Evolutionary conservation across 2,797 vertebrate species (phyloP).

Genomic region (Spinibarbus caldwelli): DNA sequence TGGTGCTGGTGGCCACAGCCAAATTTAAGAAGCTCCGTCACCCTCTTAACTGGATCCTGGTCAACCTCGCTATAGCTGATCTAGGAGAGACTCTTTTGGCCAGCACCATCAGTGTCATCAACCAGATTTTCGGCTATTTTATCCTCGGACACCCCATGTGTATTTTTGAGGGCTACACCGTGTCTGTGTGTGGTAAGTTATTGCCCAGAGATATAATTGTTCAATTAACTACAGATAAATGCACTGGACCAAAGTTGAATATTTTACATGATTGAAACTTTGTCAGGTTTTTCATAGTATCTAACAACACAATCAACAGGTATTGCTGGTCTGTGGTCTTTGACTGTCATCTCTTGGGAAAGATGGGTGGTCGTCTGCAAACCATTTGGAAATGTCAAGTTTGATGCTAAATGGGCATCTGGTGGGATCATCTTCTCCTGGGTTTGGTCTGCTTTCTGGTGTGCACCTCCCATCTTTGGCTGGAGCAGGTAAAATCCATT

Average conservation of each 20-base stretch:
- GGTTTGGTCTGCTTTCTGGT: constrained; percentile 82
- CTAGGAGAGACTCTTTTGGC: constrained; percentile 87
- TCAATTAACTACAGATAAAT: background rate
- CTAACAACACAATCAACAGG: constrained; percentile 64
- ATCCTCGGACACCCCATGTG: constrained; percentile 89
- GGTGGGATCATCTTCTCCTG: constrained; percentile 85
- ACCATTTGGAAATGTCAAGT: constrained; percentile 90
- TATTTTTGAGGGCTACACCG: constrained; percentile 83
- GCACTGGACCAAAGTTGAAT: background rate
- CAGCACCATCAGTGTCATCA: constrained; percentile 88
- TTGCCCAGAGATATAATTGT: constrained; percentile 1
- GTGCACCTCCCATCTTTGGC: constrained; percentile 85
- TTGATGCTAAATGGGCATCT: constrained; percentile 84
- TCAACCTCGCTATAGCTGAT: constrained; percentile 90
- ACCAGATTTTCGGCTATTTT: constrained; percentile 88
- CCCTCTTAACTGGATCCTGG: constrained; percentile 93
- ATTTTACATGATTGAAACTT: background rate
- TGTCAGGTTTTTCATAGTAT: background rate
- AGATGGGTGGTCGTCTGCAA: constrained; percentile 93
- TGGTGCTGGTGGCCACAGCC: constrained; percentile 87
- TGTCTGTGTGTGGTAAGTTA: constrained; percentile 84
- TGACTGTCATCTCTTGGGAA: constrained; percentile 90
- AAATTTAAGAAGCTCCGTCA: constrained; percentile 91
- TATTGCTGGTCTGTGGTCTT: constrained; percentile 87
- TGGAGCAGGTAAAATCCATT: constrained; percentile 86